A percentile compares a stretch with the other conserved stretches of the same genome.
These are phyloP conservation scores for Eupithecia dodoneata DNA, from an alignment of 2,888 invertebrate genomes.

Conservation along the genomic window DNA sequence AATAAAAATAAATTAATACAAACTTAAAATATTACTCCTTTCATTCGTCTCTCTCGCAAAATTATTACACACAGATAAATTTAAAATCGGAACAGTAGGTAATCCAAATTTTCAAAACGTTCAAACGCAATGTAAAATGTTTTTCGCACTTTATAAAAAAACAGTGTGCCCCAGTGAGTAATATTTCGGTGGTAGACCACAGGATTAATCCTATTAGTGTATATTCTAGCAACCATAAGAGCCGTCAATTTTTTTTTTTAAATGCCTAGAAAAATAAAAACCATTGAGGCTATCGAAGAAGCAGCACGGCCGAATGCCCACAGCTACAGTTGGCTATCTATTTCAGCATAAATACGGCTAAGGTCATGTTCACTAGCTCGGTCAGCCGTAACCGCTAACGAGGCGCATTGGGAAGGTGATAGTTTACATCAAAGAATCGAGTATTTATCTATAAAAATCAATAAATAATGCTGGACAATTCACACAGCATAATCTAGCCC, in stretches of 20 bases:
- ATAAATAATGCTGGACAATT: too few species aligned
- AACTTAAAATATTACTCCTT: too few species aligned
- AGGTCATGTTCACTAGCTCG: slow-evolving; percentile 14
- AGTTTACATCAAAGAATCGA: slow-evolving; percentile 9
- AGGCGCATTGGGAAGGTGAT: background rate
- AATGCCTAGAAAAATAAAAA: background rate
- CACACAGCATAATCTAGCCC: too few species aligned
- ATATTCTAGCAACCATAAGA: background rate
- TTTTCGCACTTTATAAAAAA: background rate
- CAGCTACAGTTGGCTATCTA: slow-evolving; percentile 6
- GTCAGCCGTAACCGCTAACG: background rate
- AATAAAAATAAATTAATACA: too few species aligned
- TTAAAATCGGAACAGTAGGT: background rate
- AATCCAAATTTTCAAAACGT: background rate
- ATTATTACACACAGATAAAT: background rate
- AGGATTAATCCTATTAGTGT: background rate
- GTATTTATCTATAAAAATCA: background rate
- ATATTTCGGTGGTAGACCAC: background rate
- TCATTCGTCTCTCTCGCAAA: too few species aligned
- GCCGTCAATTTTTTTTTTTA: too few species aligned
- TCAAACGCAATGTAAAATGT: too few species aligned
- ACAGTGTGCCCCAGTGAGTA: too few species aligned
- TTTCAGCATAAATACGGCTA: slow-evolving; percentile 11
- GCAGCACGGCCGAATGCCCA: slow-evolving; percentile 1
- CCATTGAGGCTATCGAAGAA: slow-evolving; percentile 1